phyloP scores from a whole-genome alignment of 2,888 invertebrate genomes.

The Lepidocyrtinus sp. region DNA sequence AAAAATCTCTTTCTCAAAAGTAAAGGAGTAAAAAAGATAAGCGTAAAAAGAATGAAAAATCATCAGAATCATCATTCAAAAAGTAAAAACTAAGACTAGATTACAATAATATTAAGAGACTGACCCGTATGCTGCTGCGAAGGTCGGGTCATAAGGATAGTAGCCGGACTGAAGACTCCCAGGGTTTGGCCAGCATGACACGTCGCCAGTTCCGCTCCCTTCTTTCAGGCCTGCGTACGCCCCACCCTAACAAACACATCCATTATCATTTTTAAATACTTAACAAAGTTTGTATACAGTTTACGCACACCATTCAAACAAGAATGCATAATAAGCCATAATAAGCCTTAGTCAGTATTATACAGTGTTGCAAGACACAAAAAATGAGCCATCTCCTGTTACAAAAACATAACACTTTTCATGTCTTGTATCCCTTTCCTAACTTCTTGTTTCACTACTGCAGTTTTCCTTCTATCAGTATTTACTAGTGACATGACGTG shows the following conservation, averaged over 20 bases:
- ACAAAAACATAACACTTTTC: slow-evolving; percentile 57
- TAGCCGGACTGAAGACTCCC: slow-evolving; percentile 86
- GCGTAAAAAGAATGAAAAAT: slow-evolving; percentile 25
- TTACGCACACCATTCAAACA: slow-evolving; percentile 26
- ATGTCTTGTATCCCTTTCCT: slow-evolving; percentile 44
- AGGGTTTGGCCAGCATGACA: slow-evolving; percentile 90
- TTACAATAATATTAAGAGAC: slow-evolving; percentile 72
- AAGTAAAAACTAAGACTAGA: not conserved
- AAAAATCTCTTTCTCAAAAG: slow-evolving; percentile 38
- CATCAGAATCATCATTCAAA: slow-evolving; percentile 16
- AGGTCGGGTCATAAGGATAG: slow-evolving; percentile 93
- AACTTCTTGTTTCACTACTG: not conserved
- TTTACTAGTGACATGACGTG: not conserved
- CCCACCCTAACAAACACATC: slow-evolving; percentile 70
- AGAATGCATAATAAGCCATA: slow-evolving; percentile 36
- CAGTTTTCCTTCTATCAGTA: not conserved
- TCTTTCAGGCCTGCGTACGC: slow-evolving; percentile 79
- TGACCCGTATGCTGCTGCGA: slow-evolving; percentile 91
- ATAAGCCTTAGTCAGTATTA: slow-evolving; percentile 50
- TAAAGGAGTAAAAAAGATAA: slow-evolving; percentile 8
- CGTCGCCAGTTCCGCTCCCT: slow-evolving; percentile 84
- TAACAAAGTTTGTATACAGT: slow-evolving; percentile 68
- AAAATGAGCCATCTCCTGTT: slow-evolving; percentile 56
- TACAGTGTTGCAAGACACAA: slow-evolving; percentile 23
- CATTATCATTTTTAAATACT: slow-evolving; percentile 70